Evolutionary conservation across 2,888 invertebrate species (phyloP), one percentile per base, ranked within the genome.

Genomic region (Chymomyza procnemis): DNA sequence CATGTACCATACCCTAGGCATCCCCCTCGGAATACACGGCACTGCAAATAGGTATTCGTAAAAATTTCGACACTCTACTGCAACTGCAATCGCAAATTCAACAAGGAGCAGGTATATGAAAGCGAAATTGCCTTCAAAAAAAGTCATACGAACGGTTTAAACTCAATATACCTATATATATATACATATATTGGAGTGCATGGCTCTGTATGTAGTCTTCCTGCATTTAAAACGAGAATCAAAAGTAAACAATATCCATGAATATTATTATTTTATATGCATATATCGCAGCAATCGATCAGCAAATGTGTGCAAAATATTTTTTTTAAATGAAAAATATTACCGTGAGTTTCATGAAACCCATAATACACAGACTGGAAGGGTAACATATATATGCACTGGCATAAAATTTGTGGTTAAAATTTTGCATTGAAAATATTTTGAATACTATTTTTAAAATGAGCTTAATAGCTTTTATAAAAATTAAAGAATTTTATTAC

Each of bases 51-150:
- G 91, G 89, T 91, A 19, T 91, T 91, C 75, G 88, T 91, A 12
- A 91, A 91, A 74, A 90, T 91, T 74, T 91, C 91, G 26, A 91
- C 91, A 61, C 80, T 91, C 65, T 91, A 91, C 75, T 91, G 91
- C 82, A 91, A 91, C 79, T 91, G 91, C 80, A 91, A 91, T 88
- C 87, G 90, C 67, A 85, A 88, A 80, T 85, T 85, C 70, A 90
- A 91, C 78, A 89, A 89, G 70, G 91, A 91, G 76, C 89, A 89
- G 77, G 90, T 91, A 57, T 91, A 91, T 78, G 91, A 91, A 75
- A 88, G 85, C 68, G 90, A 91, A 84, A 90, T 91, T 88, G 91
- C 90, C 70, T 91, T 91, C 85, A 91, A 91, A 84, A 91, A 91
- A 88, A n/a, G 88, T 91, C 77, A 90, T 91, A 80, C 90, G 91